Evolutionary conservation across 2,888 invertebrate species (phyloP), one percentile per base, ranked within the genome.

Genomic region (Apamea crenata): DNA sequence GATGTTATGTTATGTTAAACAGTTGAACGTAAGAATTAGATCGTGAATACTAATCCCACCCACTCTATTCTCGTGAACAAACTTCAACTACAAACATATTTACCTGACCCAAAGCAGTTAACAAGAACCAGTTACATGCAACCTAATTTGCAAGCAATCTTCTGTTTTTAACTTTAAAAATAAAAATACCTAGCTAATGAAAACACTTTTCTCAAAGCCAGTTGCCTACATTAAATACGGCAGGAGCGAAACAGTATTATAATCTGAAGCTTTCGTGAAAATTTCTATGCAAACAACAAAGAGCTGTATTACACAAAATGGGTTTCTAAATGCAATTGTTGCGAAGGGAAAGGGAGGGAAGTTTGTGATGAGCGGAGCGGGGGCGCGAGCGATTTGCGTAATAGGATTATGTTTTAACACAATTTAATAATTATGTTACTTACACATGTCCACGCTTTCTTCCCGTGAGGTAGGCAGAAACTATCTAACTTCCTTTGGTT

Each of bases 241-340:
- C 21, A 69, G 66, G 47, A 85, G 65, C 78, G 29, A 78, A 85
- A 83, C 75, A 86, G 81, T 77, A 81, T 84, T 78, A 82, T 70
- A 82, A 88, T 88, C 84, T 77, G 78, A 82, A 78, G 87, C 85
- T 90, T 85, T 85, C 81, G 85, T 90, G 90, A 88, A 88, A 93
- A 92, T 92, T 90, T 91, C 90, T 87, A 93, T 93, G 92, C 92
- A 93, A 93, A 93, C 91, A 89, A 90, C 89, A 90, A 90, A 91
- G 91, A 90, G 86, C 90, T 84, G 85, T 88, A 89, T 90, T 90
- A 91, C 89, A 91, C 87, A 87, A 91, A 93, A 94, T 94, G 91
- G 90, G 91, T 91, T 91, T 93, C 90, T 92, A 93, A 94, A 94
- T 93, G 93, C 93, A 93, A 92, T 93, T 93, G 92, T 91, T 86